Conservation (phyloP, 2,797 vertebrate genomes). For the Phyllotis vaccarum region DNA sequence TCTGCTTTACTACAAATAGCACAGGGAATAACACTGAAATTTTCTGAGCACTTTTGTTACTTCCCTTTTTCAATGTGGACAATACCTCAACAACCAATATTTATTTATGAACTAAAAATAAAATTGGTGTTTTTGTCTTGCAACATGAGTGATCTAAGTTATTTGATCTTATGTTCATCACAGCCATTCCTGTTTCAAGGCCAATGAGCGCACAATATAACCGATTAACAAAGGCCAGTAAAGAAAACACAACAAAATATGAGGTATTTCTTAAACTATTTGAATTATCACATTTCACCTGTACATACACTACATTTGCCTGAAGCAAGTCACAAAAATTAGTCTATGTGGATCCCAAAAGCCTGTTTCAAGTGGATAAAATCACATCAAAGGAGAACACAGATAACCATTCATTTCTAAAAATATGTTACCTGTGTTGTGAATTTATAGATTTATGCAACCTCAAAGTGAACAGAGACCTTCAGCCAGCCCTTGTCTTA, state of each 20-base stretch:
- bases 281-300: neutral
- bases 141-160: neutral
- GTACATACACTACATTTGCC: neutral
- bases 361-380: neutral
- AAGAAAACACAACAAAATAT: neutral
- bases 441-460: neutral
- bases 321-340: neutral
- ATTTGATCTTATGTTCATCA: neutral
- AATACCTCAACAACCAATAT: too few species aligned
- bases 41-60: neutral
- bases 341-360: neutral
- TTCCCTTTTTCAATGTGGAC: neutral
- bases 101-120: neutral
- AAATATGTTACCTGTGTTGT: neutral
- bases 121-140: neutral
- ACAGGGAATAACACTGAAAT: neutral
- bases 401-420: neutral
- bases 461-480: neutral
- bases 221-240: neutral
- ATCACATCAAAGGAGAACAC: neutral
- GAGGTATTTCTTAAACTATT: neutral
- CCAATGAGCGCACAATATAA: too few species aligned
- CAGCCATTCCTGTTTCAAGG: neutral
- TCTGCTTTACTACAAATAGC: neutral
- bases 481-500: neutral